These are phyloP conservation scores for Oscheius sp. DNA, from an alignment of 2,888 invertebrate genomes.

Conservation along the genomic window DNA sequence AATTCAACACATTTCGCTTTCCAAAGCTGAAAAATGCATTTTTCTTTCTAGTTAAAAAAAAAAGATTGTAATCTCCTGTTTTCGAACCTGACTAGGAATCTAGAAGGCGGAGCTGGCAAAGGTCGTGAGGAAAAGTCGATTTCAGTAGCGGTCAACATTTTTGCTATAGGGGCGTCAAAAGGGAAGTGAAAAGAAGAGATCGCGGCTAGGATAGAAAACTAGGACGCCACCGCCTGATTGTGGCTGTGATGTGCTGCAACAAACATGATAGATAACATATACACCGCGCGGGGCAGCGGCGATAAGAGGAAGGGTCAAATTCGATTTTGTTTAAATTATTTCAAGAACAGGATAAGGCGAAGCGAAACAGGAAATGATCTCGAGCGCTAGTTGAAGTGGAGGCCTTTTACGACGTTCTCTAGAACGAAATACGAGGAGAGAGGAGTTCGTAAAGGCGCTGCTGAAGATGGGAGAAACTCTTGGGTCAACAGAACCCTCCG, in stretches of 20 bases:
- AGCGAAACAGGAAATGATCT: too few species aligned
- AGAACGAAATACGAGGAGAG: not conserved
- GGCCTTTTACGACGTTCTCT: not conserved
- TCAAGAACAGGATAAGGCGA: too few species aligned
- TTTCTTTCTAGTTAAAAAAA: not conserved
- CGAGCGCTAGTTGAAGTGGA: too few species aligned
- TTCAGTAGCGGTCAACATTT: not conserved
- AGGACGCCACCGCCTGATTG: conserved; percentile 9
- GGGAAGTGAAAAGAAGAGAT: conserved; percentile 21
- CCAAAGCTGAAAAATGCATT: conserved; percentile 80
- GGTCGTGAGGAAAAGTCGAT: not conserved
- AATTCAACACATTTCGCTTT: conserved; percentile 81
- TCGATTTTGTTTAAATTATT: too few species aligned
- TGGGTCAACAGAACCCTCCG: conserved; percentile 15
- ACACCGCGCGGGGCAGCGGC: not conserved
- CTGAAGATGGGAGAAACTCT: conserved; percentile 1
- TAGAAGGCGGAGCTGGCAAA: not conserved
- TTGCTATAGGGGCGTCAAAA: not conserved
- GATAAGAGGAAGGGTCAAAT: not conserved
- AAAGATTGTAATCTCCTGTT: conserved; percentile 1
- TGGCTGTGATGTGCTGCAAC: not conserved
- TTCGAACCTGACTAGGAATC: not conserved
- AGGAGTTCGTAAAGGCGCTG: not conserved
- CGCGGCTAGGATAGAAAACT: conserved; percentile 14
- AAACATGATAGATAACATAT: conserved; percentile 12